Evolutionary conservation across 2,888 invertebrate genomes (phyloP).

Genomic region (Standfussiana lucernea): DNA sequence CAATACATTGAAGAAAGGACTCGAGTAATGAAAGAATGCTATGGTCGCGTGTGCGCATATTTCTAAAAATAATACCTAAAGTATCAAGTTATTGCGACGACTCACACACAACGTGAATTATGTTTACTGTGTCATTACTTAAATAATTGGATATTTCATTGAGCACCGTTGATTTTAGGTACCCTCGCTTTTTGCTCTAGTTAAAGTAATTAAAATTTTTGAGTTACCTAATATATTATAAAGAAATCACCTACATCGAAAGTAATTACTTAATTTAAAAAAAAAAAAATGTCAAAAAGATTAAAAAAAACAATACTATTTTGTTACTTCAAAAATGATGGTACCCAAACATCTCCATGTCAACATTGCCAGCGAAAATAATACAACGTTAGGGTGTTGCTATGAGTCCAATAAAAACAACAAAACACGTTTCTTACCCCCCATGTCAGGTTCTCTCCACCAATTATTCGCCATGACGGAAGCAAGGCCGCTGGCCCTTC

Average conservation of each 20-base stretch:
- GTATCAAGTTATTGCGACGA: background rate
- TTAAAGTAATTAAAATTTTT: background rate
- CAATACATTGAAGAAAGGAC: background rate
- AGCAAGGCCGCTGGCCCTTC: constrained; percentile 66
- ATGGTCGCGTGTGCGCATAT: background rate
- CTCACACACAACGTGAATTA: background rate
- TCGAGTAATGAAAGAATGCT: background rate
- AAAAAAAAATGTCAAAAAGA: background rate
- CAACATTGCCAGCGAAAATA: constrained; percentile 2
- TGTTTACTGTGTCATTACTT: background rate
- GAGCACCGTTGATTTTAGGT: background rate
- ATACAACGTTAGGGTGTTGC: background rate
- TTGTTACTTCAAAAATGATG: background rate
- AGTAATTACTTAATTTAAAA: background rate
- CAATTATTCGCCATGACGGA: constrained; percentile 76
- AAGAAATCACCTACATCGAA: background rate
- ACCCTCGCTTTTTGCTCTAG: background rate
- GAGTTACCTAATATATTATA: background rate
- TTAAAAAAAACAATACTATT: background rate
- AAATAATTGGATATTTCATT: background rate
- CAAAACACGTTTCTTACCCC: constrained; percentile 73
- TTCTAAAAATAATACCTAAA: constrained; percentile 5
- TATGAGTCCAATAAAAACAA: background rate
- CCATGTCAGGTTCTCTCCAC: constrained; percentile 81
- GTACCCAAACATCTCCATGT: background rate